Evolutionary conservation across 2,113 vertebrate genomes (phyloP).

Genomic region (Anolis carolinensis): DNA sequence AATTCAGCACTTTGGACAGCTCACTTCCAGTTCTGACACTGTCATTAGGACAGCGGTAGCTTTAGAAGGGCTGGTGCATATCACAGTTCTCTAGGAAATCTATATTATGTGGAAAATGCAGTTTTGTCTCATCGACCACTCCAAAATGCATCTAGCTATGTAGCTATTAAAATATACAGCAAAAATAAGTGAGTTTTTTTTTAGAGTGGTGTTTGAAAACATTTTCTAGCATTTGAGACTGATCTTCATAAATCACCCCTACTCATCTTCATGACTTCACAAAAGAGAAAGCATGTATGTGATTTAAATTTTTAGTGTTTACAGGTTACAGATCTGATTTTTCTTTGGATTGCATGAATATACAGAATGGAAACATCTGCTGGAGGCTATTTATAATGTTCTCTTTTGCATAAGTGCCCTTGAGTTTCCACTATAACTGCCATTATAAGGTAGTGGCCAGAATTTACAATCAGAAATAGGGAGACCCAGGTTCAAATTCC

Average conservation of each 20-base stretch:
- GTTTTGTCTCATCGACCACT: too few species aligned
- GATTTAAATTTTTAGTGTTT: background rate
- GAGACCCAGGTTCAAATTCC: too few species aligned
- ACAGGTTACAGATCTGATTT: background rate
- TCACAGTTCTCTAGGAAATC: background rate
- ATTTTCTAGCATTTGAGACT: background rate
- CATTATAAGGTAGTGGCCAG: too few species aligned
- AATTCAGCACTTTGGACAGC: too few species aligned
- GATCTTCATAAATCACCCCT: background rate
- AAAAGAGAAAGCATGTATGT: background rate
- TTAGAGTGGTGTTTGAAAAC: background rate
- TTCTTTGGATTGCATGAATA: background rate
- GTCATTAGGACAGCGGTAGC: background rate
- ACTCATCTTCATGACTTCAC: background rate
- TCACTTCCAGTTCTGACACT: background rate
- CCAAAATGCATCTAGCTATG: background rate
- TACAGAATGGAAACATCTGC: background rate
- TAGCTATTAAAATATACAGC: background rate
- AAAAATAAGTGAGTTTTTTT: background rate
- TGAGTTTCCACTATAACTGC: too few species aligned
- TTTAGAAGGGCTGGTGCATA: background rate
- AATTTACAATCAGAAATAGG: too few species aligned
- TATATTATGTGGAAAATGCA: background rate
- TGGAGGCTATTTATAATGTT: too few species aligned
- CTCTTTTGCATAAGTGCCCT: too few species aligned